Conservation (phyloP, 2,113 vertebrate species). For the Oncorhynchus mykiss region DNA sequence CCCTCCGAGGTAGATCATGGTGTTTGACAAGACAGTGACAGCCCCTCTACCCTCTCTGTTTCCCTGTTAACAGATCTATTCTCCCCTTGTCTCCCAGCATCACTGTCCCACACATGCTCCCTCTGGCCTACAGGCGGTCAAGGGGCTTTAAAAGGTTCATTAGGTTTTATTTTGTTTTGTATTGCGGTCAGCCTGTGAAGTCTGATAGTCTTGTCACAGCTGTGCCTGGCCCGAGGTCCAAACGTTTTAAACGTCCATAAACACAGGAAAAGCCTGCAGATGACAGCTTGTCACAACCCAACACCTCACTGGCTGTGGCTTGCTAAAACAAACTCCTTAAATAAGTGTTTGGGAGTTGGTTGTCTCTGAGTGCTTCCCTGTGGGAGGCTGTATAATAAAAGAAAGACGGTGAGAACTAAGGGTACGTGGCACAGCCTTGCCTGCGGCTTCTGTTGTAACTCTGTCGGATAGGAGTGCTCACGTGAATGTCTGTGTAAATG, state of each 20-base stretch:
- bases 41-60: constrained; percentile 39
- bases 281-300: constrained; percentile 59
- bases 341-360: constrained; percentile 69
- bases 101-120: constrained; percentile 52
- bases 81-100: constrained; percentile 64
- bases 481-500: neutral
- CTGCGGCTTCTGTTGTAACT: constrained; percentile 46
- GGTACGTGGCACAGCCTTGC: constrained; percentile 58
- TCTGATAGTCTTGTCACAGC: constrained; percentile 32
- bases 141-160: constrained; percentile 65
- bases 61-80: constrained; percentile 52
- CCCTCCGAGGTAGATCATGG: constrained; percentile 51
- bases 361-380: constrained; percentile 64
- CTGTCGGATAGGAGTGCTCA: constrained; percentile 3
- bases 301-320: constrained; percentile 57
- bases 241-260: constrained; percentile 66
- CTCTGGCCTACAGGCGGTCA: constrained; percentile 36
- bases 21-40: constrained; percentile 57
- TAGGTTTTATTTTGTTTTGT: constrained; percentile 72
- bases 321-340: constrained; percentile 50
- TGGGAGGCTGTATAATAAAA: constrained; percentile 65
- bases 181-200: constrained; percentile 57
- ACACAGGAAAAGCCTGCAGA: constrained; percentile 64
- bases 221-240: constrained; percentile 56
- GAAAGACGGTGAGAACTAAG: constrained; percentile 60